Evolutionary conservation across 2,113 vertebrate genomes (phyloP).

Genomic region (Petrocephalus zakoni): DNA sequence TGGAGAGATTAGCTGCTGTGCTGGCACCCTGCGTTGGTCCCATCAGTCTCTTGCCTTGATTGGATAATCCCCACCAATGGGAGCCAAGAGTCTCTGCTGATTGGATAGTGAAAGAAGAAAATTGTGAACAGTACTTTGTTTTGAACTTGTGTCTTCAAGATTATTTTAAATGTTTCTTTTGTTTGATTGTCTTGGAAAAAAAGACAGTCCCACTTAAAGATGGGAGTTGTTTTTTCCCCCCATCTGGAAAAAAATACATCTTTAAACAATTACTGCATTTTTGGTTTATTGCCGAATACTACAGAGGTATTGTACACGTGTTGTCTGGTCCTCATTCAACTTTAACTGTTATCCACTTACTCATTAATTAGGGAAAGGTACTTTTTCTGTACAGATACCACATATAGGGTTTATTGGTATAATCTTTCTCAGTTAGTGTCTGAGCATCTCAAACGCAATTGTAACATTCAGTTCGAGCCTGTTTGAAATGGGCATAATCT

Average conservation of each 20-base stretch:
- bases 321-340: conserved; percentile 16
- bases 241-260: background rate
- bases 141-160: background rate
- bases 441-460: conserved; percentile 28
- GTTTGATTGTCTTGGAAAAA: background rate
- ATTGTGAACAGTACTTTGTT: background rate
- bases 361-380: conserved; percentile 12
- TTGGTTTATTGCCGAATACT: conserved; percentile 12
- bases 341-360: background rate
- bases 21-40: background rate
- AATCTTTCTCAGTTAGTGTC: conserved; percentile 30
- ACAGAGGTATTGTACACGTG: conserved; percentile 15
- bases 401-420: conserved; percentile 18
- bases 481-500: conserved; percentile 39
- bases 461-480: conserved; percentile 48
- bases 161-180: conserved; percentile 13
- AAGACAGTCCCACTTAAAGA: background rate
- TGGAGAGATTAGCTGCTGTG: background rate
- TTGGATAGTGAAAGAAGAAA: conserved; percentile 13
- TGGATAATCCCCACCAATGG: background rate
- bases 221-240: background rate
- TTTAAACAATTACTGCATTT: conserved; percentile 13
- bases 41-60: conserved; percentile 9
- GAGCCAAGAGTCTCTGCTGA: background rate
- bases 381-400: conserved; percentile 24